Evolutionary conservation across 2,113 vertebrate genomes (phyloP).

Genomic region (Nicator chloris): DNA sequence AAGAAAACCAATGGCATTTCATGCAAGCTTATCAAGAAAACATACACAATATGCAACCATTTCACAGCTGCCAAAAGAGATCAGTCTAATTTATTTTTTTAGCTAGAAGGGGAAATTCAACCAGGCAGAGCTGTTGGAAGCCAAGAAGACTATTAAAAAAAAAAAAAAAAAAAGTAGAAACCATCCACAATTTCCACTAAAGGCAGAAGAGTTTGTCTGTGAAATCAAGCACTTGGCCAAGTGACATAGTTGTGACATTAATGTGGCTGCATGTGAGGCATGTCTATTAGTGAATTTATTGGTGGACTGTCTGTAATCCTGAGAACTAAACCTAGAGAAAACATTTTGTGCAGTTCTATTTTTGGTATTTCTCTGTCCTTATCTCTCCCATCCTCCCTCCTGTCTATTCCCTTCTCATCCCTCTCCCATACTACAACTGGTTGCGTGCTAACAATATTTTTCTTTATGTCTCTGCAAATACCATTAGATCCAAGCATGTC

Average conservation of each 20-base stretch:
- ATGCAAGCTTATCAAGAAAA: slow-evolving; percentile 37
- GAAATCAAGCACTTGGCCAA: background rate
- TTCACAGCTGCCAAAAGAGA: slow-evolving; percentile 61
- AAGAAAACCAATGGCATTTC: slow-evolving; percentile 46
- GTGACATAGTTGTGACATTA: background rate
- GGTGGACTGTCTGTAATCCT: background rate
- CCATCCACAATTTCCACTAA: background rate
- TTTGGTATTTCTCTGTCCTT: background rate
- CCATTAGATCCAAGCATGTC: background rate
- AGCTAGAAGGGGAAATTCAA: slow-evolving; percentile 41
- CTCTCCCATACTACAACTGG: background rate
- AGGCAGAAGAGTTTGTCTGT: background rate
- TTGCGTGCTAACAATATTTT: background rate
- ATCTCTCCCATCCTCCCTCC: background rate
- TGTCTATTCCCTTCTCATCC: background rate
- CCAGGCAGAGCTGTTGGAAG: slow-evolving; percentile 22
- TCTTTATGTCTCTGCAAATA: background rate
- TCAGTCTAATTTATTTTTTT: slow-evolving; percentile 48
- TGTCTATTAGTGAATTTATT: background rate
- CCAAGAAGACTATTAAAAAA: background rate
- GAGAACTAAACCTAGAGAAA: background rate
- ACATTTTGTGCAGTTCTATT: background rate
- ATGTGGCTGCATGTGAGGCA: background rate
- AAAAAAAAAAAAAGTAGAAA: background rate
- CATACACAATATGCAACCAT: slow-evolving; percentile 40